Conservation (phyloP, 2,113 vertebrate genomes). For the Spea multiplicata region DNA sequence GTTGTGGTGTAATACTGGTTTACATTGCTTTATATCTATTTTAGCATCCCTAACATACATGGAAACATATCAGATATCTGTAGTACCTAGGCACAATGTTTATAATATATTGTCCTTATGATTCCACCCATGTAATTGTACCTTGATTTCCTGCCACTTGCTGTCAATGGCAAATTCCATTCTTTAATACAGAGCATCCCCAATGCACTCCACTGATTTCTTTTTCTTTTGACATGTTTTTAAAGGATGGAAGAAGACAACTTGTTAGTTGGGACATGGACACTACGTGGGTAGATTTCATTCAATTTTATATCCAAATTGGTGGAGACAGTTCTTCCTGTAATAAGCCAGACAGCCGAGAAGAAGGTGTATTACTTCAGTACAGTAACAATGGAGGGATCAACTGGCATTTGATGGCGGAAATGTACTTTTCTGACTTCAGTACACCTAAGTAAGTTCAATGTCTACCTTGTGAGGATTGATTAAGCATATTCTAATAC, state of each 20-base stretch:
- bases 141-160: no score
- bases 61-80: no score
- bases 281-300: slow-evolving; percentile 96
- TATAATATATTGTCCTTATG: no score
- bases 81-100: no score
- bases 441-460: slow-evolving; percentile 81
- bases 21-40: no score
- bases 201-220: neutral
- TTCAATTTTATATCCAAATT: slow-evolving; percentile 96
- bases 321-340: slow-evolving; percentile 86
- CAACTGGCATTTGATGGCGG: slow-evolving; percentile 92
- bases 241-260: slow-evolving; percentile 87
- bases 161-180: no score
- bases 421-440: slow-evolving; percentile 99
- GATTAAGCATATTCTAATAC: no score
- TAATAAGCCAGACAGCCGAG: slow-evolving; percentile 91
- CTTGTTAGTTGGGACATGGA: slow-evolving; percentile 94
- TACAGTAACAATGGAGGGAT: slow-evolving; percentile 95
- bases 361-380: slow-evolving; percentile 91
- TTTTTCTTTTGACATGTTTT: slow-evolving; percentile 17
- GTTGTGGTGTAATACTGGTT: no score
- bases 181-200: no score
- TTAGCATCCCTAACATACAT: no score
- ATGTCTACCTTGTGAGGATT: no score
- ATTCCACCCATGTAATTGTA: no score